Conservation (phyloP, 1,140 invertebrate species). For the Pygmarrhopalites habei region DNA sequence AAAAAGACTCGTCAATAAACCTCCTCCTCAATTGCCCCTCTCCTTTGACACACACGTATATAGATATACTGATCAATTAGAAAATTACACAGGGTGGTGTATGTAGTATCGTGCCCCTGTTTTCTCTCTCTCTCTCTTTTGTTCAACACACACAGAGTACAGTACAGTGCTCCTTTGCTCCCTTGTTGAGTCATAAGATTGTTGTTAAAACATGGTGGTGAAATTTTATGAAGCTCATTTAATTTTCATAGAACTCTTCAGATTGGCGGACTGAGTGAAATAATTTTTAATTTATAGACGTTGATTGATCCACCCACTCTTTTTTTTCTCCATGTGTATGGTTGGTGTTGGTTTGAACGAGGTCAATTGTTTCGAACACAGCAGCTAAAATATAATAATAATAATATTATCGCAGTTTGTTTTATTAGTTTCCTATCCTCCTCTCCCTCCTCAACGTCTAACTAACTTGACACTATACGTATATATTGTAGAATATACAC, state of each 20-base stretch:
- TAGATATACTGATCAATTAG: not conserved
- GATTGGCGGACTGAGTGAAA: not conserved
- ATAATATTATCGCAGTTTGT: slow-evolving; percentile 4
- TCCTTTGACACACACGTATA: too few species aligned
- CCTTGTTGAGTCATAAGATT: slow-evolving; percentile 3
- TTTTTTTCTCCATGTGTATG: too few species aligned
- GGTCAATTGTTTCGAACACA: not conserved
- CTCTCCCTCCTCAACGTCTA: too few species aligned
- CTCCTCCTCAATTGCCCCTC: too few species aligned
- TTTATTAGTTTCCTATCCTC: not conserved
- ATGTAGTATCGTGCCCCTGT: slow-evolving; percentile 3
- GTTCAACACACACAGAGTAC: too few species aligned
- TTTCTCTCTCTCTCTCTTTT: not conserved
- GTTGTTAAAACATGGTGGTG: slow-evolving; percentile 6
- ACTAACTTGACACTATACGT: too few species aligned
- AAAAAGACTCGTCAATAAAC: too few species aligned
- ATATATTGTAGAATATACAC: too few species aligned
- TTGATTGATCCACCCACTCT: slow-evolving; percentile 9
- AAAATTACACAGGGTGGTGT: too few species aligned
- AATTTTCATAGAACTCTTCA: not conserved
- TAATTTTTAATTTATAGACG: slow-evolving; percentile 7
- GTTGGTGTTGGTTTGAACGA: not conserved
- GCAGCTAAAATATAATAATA: not conserved
- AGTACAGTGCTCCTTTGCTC: too few species aligned
- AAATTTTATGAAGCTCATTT: slow-evolving; percentile 10